Conservation (phyloP, 2,888 invertebrate species). For the Tricholauxania praeusta region DNA sequence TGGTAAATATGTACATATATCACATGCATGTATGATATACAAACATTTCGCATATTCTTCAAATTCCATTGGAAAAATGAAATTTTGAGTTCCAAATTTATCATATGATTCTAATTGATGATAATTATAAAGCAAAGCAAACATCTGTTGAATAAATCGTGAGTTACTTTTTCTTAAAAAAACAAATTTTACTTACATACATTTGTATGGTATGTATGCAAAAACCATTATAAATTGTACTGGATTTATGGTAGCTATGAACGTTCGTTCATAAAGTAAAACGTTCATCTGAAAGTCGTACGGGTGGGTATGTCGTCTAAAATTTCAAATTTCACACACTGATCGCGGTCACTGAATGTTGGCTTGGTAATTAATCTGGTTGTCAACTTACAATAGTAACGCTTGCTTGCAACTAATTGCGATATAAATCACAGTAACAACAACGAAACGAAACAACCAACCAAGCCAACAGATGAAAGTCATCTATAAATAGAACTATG, state of each 20-base stretch:
- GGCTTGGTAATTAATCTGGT: not conserved
- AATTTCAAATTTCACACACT: conserved; percentile 12
- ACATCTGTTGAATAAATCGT: conserved; percentile 8
- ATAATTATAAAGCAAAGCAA: not conserved
- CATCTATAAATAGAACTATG: conserved; percentile 27
- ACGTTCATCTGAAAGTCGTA: not conserved
- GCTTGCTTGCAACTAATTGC: conserved; percentile 24
- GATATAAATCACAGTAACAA: conserved; percentile 14
- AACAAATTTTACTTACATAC: too few relatives aligned
- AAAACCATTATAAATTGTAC: not conserved
- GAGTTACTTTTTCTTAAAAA: too few relatives aligned
- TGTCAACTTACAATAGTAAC: conserved; percentile 18
- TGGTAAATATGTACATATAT: too few relatives aligned
- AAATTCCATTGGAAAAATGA: too few relatives aligned
- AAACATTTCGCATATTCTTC: too few relatives aligned
- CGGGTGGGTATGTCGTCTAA: not conserved
- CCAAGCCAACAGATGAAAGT: not conserved
- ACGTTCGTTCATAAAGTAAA: not conserved
- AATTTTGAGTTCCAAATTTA: too few relatives aligned
- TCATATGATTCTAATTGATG: too few relatives aligned
- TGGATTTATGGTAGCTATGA: not conserved
- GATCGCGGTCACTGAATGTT: not conserved
- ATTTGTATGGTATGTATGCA: too few relatives aligned
- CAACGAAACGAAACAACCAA: not conserved
- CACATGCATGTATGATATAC: too few relatives aligned